phyloP scores from a whole-genome alignment of 2,888 invertebrate genomes.

The Sminthurinus aureus region DNA sequence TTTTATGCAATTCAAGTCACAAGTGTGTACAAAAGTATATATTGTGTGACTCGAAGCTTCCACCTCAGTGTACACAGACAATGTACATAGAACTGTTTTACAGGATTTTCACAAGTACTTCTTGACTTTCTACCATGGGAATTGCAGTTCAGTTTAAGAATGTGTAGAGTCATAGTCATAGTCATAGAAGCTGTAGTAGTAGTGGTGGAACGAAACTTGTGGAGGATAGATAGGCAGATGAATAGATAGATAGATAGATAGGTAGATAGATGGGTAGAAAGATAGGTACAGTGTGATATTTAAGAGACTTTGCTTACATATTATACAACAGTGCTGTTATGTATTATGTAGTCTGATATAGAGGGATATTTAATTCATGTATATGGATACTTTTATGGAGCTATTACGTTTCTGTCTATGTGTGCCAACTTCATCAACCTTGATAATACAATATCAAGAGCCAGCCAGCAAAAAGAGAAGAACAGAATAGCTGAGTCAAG shows the following conservation, averaged over 20 bases:
- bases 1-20: not conserved
- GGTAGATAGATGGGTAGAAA: not conserved
- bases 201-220: not conserved
- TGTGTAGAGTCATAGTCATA: not conserved
- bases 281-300: not conserved
- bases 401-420: constrained; percentile 8
- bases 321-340: not conserved
- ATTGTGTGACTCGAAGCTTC: no score
- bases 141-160: not conserved
- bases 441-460: not conserved
- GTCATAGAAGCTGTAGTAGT: not conserved
- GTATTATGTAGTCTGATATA: not conserved
- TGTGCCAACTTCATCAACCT: constrained; percentile 1
- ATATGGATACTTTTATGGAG: constrained; percentile 18
- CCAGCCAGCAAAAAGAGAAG: not conserved
- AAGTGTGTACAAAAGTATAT: not conserved
- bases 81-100: no score
- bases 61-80: no score
- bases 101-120: constrained; percentile 15
- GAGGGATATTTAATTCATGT: constrained; percentile 12
- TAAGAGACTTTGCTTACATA: not conserved
- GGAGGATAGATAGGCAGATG: not conserved
- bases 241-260: not conserved
- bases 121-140: not conserved
- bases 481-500: constrained; percentile 19